phyloP scores from a whole-genome alignment of 2,797 vertebrate genomes.

The Lepilemur ruficaudatus region DNA sequence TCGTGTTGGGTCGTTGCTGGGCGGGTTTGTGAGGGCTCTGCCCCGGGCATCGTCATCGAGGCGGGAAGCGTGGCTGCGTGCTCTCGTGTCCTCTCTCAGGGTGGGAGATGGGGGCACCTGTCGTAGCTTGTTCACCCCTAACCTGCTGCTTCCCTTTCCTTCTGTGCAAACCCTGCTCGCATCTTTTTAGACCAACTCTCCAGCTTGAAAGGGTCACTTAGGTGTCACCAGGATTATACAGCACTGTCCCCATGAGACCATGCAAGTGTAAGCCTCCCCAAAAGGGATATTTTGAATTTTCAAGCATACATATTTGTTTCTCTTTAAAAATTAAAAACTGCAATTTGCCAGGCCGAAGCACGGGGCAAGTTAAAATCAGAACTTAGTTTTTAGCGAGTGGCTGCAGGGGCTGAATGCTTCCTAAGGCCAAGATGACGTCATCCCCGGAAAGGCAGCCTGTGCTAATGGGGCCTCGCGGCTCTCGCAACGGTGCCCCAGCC shows the following conservation, averaged over 20 bases:
- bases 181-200: not conserved
- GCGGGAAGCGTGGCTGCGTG: accelerated
- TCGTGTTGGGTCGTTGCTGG: accelerated
- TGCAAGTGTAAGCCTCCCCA: not conserved
- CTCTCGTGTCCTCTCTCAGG: not conserved
- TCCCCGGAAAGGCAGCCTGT: not conserved
- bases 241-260: accelerated
- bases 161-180: not conserved
- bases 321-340: not conserved
- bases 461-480: accelerated
- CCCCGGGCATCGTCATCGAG: accelerated
- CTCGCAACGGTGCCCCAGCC: not conserved
- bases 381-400: not conserved
- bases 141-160: too few relatives aligned
- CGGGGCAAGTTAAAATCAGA: not conserved
- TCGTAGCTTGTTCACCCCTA: too few relatives aligned
- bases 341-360: not conserved
- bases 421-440: not conserved
- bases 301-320: not conserved
- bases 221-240: not conserved
- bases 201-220: not conserved
- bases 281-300: not conserved
- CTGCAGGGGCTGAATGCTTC: accelerated
- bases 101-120: not conserved
- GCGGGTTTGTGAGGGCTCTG: not conserved